These are phyloP conservation scores for Condylura cristata DNA, from an alignment of 2,113 vertebrate genomes.

Conservation along the genomic window DNA sequence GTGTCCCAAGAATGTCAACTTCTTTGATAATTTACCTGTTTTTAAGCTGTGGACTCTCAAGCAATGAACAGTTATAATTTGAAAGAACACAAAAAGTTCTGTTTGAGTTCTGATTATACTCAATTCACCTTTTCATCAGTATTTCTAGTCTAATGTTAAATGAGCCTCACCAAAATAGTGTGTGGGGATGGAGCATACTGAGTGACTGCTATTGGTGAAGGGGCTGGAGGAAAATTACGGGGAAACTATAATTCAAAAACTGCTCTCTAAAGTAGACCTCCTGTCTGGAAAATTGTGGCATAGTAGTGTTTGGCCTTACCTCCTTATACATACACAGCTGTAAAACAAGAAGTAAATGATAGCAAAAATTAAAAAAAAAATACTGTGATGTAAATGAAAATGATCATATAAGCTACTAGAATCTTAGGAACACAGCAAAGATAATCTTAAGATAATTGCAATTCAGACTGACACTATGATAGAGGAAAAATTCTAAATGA, in stretches of 20 bases:
- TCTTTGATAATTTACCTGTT: neutral
- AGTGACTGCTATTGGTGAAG: neutral
- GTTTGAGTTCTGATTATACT: neutral
- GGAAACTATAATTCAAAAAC: neutral
- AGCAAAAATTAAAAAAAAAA: too few species aligned
- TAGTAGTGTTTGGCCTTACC: too few species aligned
- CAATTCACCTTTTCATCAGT: neutral
- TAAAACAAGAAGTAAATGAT: too few species aligned
- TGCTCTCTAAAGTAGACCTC: neutral
- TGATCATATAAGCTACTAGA: too few species aligned
- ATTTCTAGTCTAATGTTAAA: neutral
- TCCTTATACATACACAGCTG: too few species aligned
- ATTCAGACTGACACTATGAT: too few species aligned
- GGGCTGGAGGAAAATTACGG: neutral
- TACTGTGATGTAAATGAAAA: too few species aligned
- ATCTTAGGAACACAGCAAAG: too few species aligned
- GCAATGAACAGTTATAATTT: neutral
- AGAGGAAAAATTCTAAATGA: too few species aligned
- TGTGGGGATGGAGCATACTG: neutral
- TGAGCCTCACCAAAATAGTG: neutral
- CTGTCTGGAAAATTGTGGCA: neutral
- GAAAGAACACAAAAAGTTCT: neutral
- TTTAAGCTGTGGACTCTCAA: neutral
- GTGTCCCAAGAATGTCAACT: neutral
- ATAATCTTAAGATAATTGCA: too few species aligned